A percentile compares a stretch with the other conserved stretches of the same genome.
phyloP scores from a whole-genome alignment of 2,113 vertebrate species.

The Chaenogobius annularis region DNA sequence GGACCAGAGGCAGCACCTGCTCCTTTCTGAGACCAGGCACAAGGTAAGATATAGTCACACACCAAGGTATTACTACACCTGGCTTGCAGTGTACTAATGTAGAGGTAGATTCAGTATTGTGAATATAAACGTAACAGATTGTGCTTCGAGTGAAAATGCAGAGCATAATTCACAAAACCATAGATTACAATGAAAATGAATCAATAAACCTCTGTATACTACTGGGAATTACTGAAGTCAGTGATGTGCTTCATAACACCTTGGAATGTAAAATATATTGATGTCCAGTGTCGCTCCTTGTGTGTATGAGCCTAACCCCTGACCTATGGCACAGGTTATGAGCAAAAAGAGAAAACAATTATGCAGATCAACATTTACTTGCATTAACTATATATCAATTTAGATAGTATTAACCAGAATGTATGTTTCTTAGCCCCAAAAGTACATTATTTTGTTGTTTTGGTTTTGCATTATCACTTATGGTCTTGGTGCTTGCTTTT shows the following conservation, averaged over 20 bases:
- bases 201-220: neutral
- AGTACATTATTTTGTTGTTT: neutral
- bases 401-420: conserved; percentile 14
- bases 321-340: conserved; percentile 19
- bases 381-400: conserved; percentile 25
- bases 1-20: conserved; percentile 89
- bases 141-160: neutral
- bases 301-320: conserved; percentile 37
- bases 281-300: conserved; percentile 7
- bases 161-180: neutral
- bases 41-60: conserved; percentile 75
- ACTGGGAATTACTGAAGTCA: neutral
- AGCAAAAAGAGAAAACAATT: conserved; percentile 26
- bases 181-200: neutral
- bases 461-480: neutral
- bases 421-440: neutral
- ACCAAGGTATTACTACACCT: neutral
- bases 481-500: conserved; percentile 29
- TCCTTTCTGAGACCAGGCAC: conserved; percentile 87
- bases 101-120: too few species aligned
- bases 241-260: neutral
- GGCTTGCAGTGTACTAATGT: too few species aligned
- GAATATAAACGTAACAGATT: neutral
- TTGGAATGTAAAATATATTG: neutral
- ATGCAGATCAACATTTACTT: conserved; percentile 45